Evolutionary conservation across 2,888 invertebrate species (phyloP), one percentile per base, ranked within the genome.

Genomic region (Drosophila anomelani): DNA sequence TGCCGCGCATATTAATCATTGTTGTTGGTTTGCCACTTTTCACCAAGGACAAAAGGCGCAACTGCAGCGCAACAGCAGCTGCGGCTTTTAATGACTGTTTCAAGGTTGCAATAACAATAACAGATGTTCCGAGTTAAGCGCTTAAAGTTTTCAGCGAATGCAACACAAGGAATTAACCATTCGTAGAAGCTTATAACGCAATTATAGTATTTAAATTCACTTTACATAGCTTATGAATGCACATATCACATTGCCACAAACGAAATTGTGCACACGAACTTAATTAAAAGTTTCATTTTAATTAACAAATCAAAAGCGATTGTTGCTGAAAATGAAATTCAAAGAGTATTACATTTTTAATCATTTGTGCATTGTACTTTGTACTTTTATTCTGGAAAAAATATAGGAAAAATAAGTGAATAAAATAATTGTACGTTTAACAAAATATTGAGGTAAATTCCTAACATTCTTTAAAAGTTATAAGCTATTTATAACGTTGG

Each of bases 1-100:
- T 72, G 75, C 58, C 73, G 72, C 75, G 85, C 88, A 85, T 85
- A 85, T 88, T 85, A 87, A 85, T 85, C 85, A 88, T 80, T 79
- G 80, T 68, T 67, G 67, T 56, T 39, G 66, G 64, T 34, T 39
- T 73, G 74, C 72, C 78, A 70, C 70, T 71, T 71, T 71, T 49
- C 29, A 32, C 47, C 79, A 81, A 81, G 86, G 86, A 55, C 64
- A 47, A 44, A 66, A 66, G 61, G 64, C 46, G 34, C 20, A 72
- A 72, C 51, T 53, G 67, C 51, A 59, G 38, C 59, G 34, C 75
- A 70, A 58, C 63, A 44, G 44, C 62, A 44, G 64, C 73, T 54
- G 57, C 54, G 38, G 58, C 66, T 75, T 68, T 74, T 74, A 74
- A 74, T 75, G 75, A 75, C 68, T 49, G 44, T 75, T 75, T 36